Conservation (phyloP, 1,140 invertebrate species). For the Trigoniulus corallinus region DNA sequence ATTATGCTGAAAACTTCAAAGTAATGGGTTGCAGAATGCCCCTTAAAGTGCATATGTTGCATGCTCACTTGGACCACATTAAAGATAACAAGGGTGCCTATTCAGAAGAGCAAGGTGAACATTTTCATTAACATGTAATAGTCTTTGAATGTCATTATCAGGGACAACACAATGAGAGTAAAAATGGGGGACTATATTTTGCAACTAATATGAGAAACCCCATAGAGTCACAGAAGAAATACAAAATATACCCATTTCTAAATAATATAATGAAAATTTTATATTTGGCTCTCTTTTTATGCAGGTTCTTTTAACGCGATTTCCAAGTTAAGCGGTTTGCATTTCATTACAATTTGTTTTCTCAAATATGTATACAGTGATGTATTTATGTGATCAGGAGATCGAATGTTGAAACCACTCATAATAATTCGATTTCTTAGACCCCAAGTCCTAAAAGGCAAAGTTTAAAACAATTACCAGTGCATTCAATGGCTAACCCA, state of each 20-base stretch:
- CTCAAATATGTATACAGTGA: no score
- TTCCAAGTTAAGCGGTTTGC: no score
- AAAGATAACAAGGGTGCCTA: conserved; percentile 15
- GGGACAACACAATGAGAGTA: conserved; percentile 8
- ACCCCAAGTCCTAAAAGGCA: no score
- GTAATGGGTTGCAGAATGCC: conserved; percentile 12
- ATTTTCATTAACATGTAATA: conserved; percentile 10
- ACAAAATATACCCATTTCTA: not conserved
- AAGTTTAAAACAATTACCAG: no score
- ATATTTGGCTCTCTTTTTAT: no score
- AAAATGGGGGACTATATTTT: conserved; percentile 12
- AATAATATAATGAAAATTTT: no score
- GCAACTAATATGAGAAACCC: not conserved
- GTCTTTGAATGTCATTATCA: conserved; percentile 10
- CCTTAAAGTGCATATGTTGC: conserved; percentile 12
- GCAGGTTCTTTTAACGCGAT: no score
- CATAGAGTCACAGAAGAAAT: not conserved
- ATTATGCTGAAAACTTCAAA: conserved; percentile 8
- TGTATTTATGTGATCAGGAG: no score
- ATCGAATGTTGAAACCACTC: no score
- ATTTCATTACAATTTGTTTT: no score
- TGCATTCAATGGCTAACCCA: no score
- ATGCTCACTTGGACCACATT: conserved; percentile 12
- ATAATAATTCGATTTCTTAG: no score
- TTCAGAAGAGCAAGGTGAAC: conserved; percentile 10